These are phyloP conservation scores for Barnardius zonarius DNA, from an alignment of 2,113 vertebrate genomes.

Conservation along the genomic window DNA sequence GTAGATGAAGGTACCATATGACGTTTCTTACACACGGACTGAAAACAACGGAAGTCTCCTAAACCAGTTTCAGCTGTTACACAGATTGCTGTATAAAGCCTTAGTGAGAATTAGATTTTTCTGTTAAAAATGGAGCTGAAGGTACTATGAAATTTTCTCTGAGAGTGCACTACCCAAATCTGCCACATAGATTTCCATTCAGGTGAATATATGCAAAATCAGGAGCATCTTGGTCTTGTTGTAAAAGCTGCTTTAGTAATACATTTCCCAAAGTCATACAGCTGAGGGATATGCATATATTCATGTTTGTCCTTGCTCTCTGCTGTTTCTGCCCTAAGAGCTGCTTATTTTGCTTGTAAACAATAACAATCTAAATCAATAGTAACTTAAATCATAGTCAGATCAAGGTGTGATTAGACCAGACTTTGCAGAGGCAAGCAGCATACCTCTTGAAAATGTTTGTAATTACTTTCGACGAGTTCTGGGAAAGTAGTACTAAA, in stretches of 20 bases:
- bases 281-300: background rate
- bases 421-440: background rate
- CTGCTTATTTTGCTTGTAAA: background rate
- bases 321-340: background rate
- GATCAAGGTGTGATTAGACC: background rate
- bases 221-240: background rate
- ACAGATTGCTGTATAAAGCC: background rate
- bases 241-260: background rate
- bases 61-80: background rate
- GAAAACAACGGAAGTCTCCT: background rate
- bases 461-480: background rate
- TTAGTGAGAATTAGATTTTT: background rate
- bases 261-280: background rate
- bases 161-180: background rate
- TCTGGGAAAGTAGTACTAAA: background rate
- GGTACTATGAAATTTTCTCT: background rate
- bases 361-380: background rate
- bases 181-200: background rate
- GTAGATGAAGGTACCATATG: background rate
- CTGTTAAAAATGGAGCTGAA: background rate
- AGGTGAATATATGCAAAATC: background rate
- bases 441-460: background rate
- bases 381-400: background rate
- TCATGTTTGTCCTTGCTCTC: background rate
- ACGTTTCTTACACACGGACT: rapidly evolving